Conservation (phyloP, 2,888 invertebrate genomes). For the Phalera bucephala region DNA sequence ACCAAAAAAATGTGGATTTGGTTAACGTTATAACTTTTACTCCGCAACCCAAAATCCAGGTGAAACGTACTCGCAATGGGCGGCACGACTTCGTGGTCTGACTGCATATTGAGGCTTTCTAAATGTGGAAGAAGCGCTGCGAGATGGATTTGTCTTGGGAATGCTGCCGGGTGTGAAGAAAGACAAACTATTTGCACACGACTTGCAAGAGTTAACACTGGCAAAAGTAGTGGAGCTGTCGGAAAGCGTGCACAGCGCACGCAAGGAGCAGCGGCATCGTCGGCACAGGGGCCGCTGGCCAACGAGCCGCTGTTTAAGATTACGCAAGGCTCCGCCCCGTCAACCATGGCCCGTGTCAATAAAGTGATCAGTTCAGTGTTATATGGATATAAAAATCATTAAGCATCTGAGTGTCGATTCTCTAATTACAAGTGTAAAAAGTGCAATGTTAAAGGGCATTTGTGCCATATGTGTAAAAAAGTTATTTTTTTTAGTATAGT, state of each 20-base stretch:
- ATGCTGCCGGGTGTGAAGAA: background rate
- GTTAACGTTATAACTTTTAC: slow-evolving; percentile 8
- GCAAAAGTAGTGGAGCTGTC: background rate
- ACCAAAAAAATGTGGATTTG: slow-evolving; percentile 24
- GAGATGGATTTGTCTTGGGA: slow-evolving; percentile 12
- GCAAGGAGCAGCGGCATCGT: background rate
- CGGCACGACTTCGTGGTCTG: slow-evolving; percentile 19
- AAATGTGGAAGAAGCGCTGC: slow-evolving; percentile 20
- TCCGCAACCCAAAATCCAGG: slow-evolving; percentile 17
- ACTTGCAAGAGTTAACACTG: background rate
- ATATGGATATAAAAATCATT: slow-evolving; percentile 23
- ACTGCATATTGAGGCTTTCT: slow-evolving; percentile 18
- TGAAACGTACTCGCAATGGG: slow-evolving; percentile 23
- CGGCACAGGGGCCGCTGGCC: background rate
- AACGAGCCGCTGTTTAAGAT: background rate
- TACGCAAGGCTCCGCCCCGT: background rate
- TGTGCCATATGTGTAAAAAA: slow-evolving; percentile 21
- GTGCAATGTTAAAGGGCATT: slow-evolving; percentile 20
- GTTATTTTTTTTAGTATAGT: slow-evolving; percentile 4
- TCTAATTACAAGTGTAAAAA: slow-evolving; percentile 19
- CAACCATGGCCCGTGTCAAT: background rate
- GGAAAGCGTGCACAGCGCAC: background rate
- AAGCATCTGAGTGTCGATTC: slow-evolving; percentile 16
- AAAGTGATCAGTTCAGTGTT: slow-evolving; percentile 16
- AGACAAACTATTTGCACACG: background rate